A percentile compares a stretch with the other conserved stretches of the same genome.
These are phyloP conservation scores for Pantelozetes paolii DNA, from an alignment of 2,888 invertebrate species.

Conservation along the genomic window DNA sequence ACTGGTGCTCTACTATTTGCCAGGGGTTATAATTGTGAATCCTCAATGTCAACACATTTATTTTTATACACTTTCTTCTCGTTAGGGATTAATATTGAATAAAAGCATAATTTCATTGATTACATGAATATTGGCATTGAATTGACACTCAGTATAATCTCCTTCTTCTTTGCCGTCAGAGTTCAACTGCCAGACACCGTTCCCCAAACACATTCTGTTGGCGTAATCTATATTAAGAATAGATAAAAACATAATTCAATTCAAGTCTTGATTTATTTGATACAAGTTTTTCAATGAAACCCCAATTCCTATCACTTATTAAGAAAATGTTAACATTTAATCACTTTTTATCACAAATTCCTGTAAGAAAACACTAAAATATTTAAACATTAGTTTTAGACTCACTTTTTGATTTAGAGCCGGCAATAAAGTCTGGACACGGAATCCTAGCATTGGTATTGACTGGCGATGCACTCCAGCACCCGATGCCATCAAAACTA, in stretches of 20 bases:
- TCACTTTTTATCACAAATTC: background rate
- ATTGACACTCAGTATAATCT: slow-evolving; percentile 44
- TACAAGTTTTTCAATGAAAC: background rate
- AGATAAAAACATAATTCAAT: slow-evolving; percentile 10
- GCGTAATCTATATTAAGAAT: slow-evolving; percentile 41
- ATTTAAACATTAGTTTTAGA: background rate
- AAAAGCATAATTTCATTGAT: no score
- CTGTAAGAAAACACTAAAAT: background rate
- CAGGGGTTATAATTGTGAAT: no score
- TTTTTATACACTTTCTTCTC: no score
- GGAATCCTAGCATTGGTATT: slow-evolving; percentile 56
- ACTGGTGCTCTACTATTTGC: no score
- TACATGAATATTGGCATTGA: slow-evolving; percentile 18
- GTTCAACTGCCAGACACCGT: slow-evolving; percentile 44
- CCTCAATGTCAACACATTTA: no score
- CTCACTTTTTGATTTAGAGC: background rate
- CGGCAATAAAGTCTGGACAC: slow-evolving; percentile 59
- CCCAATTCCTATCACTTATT: background rate
- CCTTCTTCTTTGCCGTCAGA: slow-evolving; percentile 41
- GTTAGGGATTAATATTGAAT: no score
- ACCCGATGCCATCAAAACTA: slow-evolving; percentile 55
- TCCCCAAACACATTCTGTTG: slow-evolving; percentile 41
- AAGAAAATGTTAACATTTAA: background rate
- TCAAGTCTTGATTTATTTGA: background rate
- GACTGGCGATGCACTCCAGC: slow-evolving; percentile 55